Evolutionary conservation across 2,888 invertebrate genomes (phyloP), one percentile per base, ranked within the genome.

Genomic region (Caenorhabditis sp.): DNA sequence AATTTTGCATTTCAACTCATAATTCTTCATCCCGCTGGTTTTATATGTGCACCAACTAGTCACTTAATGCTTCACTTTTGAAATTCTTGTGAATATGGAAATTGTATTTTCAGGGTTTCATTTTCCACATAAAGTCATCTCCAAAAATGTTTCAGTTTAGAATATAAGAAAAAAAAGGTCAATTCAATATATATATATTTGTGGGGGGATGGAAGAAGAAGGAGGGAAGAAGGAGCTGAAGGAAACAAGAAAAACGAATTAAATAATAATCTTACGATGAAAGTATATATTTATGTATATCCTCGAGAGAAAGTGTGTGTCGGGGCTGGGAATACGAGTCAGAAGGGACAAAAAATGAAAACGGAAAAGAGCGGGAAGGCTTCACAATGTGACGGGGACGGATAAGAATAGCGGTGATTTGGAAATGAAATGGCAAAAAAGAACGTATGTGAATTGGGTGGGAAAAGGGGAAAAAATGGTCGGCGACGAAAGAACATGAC

Each of bases 71-170:
- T 22, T 43, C 43, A 43, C 43, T 43, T 43, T 43, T 48, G n/a
- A 27, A 48, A 6, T 48, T 48, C 46, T 27, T 43, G 43, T 43
- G 43, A 43, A 43, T 48, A 52, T 39, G 24, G 24, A 37, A 26
- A 7, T n/a, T 20, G 45, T 59, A 46, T 68, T 70, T 70, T 83
- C 71, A 22, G 85, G 87, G 24, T 59, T 50, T 52, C 61, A 75
- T 24, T 79, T 79, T 56, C 74, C 78, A 43, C 92, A 93, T 45
- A 92, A 92, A 62, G 46, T 46, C 50, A 68, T 68, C 32, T 85
- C 74, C 72, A 86, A 71, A 63, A 80, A 78, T 55, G 53, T 43
- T 41, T 43, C 32, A 32, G n/a, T 63, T 30, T 52, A 27, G 43
- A 62, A 27, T 26, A 52, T 13, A 48, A 48, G 43, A 37, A 56